Percentiles rank a stretch among this genome's conserved stretches.
Conservation (phyloP, 1,140 invertebrate species). For the Theocolax elegans region DNA sequence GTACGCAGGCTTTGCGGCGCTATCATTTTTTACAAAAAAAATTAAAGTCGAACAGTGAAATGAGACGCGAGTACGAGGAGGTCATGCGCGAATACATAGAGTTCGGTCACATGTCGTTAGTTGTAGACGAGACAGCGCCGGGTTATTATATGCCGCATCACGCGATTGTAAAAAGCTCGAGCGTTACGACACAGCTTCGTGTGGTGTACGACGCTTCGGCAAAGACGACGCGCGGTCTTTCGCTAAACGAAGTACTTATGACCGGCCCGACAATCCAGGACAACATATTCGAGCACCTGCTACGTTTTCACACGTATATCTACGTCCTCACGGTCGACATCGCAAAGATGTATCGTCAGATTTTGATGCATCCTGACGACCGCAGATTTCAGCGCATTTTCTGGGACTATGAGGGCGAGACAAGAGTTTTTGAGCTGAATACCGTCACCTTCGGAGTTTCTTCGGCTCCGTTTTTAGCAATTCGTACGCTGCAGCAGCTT, state of each 20-base stretch:
- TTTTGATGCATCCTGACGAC: constrained; percentile 14
- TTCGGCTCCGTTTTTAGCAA: constrained; percentile 12
- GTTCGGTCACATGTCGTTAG: background rate
- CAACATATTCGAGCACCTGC: background rate
- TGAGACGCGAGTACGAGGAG: background rate
- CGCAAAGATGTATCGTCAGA: constrained; percentile 30
- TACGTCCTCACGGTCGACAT: constrained; percentile 23
- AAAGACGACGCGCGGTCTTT: background rate
- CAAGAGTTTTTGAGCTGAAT: background rate
- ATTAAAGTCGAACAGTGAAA: constrained; percentile 24
- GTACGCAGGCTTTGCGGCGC: background rate
- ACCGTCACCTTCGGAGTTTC: background rate
- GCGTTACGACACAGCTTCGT: background rate
- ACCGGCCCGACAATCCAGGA: background rate
- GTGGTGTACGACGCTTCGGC: constrained; percentile 13
- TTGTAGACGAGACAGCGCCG: background rate
- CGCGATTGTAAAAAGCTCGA: background rate
- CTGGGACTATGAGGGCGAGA: background rate
- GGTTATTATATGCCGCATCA: background rate
- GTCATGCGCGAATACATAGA: constrained; percentile 57
- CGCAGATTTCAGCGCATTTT: background rate
- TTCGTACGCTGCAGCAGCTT: constrained; percentile 11
- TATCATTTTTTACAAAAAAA: background rate
- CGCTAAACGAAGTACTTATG: background rate
- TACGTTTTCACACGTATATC: background rate